phyloP scores from a whole-genome alignment of 2,797 vertebrate genomes.

The Sebastes hopkinsi region DNA sequence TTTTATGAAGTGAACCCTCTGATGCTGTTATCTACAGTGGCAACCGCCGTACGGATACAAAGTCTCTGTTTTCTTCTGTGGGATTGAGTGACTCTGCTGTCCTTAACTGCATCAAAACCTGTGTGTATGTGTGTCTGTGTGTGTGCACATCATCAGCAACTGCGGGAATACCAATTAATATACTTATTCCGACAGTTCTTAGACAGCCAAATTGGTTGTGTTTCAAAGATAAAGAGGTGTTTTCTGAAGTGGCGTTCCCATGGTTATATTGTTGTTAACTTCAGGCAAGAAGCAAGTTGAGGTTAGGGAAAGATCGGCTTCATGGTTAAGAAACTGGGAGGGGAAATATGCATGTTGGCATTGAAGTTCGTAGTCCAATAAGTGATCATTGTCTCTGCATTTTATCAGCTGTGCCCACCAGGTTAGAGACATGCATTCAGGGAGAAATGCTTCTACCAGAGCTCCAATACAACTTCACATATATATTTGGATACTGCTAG shows the following conservation, averaged over 20 bases:
- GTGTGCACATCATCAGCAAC: background rate
- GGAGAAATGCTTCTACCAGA: background rate
- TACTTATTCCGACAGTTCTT: background rate
- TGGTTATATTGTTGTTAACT: background rate
- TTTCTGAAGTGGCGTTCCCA: background rate
- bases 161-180: background rate
- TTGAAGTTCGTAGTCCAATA: background rate
- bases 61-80: constrained; percentile 10
- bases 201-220: background rate
- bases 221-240: background rate
- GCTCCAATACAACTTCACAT: background rate
- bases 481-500: background rate
- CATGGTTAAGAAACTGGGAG: background rate
- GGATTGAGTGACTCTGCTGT: constrained; percentile 29
- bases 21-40: constrained; percentile 47
- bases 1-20: constrained; percentile 39
- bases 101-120: constrained; percentile 7
- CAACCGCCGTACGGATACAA: constrained; percentile 11
- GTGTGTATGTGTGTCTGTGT: background rate
- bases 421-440: background rate
- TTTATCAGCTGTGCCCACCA: background rate
- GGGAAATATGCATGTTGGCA: background rate
- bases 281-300: background rate
- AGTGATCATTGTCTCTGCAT: background rate
- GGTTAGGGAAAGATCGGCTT: background rate